Evolutionary conservation across 2,797 vertebrate genomes (phyloP), one percentile per base, ranked within the genome.

Genomic region (Cebuella pygmaea): DNA sequence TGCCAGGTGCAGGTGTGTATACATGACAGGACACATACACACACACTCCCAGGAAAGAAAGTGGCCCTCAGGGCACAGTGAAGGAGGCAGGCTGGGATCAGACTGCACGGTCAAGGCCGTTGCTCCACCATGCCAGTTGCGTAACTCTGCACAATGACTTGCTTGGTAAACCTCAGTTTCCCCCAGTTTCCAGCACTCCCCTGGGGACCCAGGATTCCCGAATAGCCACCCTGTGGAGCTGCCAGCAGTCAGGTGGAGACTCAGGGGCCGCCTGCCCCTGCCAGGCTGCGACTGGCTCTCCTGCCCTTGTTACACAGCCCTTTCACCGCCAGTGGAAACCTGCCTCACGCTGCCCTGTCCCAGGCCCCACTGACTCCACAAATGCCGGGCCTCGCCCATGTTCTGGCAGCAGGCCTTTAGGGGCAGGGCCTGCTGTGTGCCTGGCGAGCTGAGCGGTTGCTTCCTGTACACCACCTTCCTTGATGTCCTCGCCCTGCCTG

Each of bases 251-350:
- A 12, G 33, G 11, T 7, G 70, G 36, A 24, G 14, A n/a, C 50
- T 36, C 82, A 19, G 33, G 48, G 33, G 39, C 70, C n/a, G 9
- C 8, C 67, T 36, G n/a, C 67, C 67, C n/a, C n/a, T 36, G 67
- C n/a, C 36, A 17, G 7, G 33, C n/a, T 70, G 33, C 48, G 57
- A 48, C 70, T 14, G 22, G 20, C 17, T 0, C n/a, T 59, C 36
- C 9, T 0, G 14, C 4, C 79, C 55, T 11, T 0, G 1, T 4
- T 30, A 27, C 36, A 5, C 5, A 3, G 48, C 22, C 10, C 76
- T 10, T 57, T 46, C 86, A 22, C 2, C 10, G 15, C 50, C 33
- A 12, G 30, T 1, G 48, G 72, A 50, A 27, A 74, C 11, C 12
- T 4, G 22, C 12, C 27, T 4, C 15, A 57, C 5, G 48, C 74